These are phyloP conservation scores for Saturnia pavonia DNA, from an alignment of 2,888 invertebrate species.

Conservation along the genomic window DNA sequence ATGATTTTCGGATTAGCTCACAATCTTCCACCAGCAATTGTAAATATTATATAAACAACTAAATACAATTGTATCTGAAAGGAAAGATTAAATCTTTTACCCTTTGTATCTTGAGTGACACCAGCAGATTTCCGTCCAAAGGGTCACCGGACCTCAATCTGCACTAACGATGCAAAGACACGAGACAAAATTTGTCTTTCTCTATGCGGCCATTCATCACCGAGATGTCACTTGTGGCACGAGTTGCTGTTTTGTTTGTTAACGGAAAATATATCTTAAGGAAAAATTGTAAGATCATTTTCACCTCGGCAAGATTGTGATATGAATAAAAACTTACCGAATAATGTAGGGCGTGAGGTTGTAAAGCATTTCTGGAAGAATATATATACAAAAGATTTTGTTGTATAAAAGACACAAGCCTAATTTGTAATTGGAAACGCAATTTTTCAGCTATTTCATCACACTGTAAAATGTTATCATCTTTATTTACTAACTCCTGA, in stretches of 20 bases:
- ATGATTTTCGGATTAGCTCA: too few relatives aligned
- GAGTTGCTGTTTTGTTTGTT: conserved; percentile 3
- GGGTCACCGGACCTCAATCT: conserved; percentile 35
- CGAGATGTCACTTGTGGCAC: conserved; percentile 36
- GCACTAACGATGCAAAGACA: conserved; percentile 55
- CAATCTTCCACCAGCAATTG: neutral
- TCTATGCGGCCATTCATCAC: conserved; percentile 57
- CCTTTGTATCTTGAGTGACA: conserved; percentile 13
- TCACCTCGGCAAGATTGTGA: neutral
- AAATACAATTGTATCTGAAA: neutral
- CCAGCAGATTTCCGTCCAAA: conserved; percentile 9
- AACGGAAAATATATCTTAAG: conserved; percentile 4
- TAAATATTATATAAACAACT: neutral
- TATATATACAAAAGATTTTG: neutral
- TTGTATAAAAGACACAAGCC: neutral
- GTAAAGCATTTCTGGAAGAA: neutral
- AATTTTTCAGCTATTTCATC: too few relatives aligned
- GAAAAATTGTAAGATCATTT: neutral
- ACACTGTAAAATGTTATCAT: neutral
- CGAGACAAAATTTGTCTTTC: conserved; percentile 65
- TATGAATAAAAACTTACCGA: neutral
- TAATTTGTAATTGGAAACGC: neutral
- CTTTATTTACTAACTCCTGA: neutral
- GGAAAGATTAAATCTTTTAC: neutral
- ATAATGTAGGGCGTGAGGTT: neutral